These are phyloP conservation scores for Leptinotarsa tumamoca DNA, from an alignment of 2,888 invertebrate species.

Conservation along the genomic window DNA sequence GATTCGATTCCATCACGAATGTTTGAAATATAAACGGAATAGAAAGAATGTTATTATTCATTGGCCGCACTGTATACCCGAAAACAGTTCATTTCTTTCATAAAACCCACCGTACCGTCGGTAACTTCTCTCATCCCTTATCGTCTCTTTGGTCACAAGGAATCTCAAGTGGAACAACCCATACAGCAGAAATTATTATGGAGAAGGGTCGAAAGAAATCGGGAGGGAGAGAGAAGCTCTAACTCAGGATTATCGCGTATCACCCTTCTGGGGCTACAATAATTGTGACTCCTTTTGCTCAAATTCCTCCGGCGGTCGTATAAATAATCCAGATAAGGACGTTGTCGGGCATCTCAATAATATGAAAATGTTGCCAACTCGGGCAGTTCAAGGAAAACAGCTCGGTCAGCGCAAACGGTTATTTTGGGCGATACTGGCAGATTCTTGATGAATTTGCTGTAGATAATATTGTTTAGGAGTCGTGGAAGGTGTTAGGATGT, in stretches of 20 bases:
- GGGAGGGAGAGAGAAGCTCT: background rate
- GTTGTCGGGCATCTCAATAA: slow-evolving; percentile 1
- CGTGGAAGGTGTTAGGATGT: too few relatives aligned
- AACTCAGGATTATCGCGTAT: background rate
- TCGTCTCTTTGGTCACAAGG: background rate
- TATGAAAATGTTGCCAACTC: background rate
- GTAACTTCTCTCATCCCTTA: background rate
- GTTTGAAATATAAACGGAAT: too few relatives aligned
- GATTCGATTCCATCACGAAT: too few relatives aligned
- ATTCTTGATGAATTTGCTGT: too few relatives aligned
- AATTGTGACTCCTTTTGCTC: slow-evolving; percentile 6
- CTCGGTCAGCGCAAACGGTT: background rate
- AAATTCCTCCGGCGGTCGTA: background rate
- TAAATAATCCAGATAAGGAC: slow-evolving; percentile 2
- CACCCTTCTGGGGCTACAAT: background rate
- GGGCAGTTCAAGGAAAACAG: background rate
- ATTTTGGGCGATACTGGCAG: too few relatives aligned
- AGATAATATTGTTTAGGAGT: too few relatives aligned
- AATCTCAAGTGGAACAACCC: background rate
- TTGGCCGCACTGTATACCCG: background rate
- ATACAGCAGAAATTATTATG: background rate
- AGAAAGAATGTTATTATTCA: too few relatives aligned
- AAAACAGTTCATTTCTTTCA: slow-evolving; percentile 1
- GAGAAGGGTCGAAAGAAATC: slow-evolving; percentile 4
- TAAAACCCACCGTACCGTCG: background rate